phyloP scores from a whole-genome alignment of 2,113 vertebrate genomes.

The Mus pahari region DNA sequence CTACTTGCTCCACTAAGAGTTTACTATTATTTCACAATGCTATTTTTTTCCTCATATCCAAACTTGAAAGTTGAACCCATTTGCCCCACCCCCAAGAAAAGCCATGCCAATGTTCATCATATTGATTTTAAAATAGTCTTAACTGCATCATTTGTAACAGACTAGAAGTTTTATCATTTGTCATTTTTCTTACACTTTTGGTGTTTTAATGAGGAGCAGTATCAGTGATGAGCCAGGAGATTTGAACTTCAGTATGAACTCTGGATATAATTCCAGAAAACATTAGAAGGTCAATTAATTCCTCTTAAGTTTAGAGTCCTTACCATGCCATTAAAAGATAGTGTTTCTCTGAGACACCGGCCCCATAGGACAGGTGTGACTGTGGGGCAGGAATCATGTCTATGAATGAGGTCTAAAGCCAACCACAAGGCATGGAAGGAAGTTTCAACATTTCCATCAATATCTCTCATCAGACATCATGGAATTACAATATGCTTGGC shows the following conservation, averaged over 20 bases:
- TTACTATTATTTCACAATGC: not conserved
- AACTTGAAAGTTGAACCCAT: not conserved
- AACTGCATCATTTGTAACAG: not conserved
- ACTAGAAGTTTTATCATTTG: not conserved
- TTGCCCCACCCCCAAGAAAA: not conserved
- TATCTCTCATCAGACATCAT: not conserved
- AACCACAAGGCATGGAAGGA: not conserved
- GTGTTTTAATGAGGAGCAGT: not conserved
- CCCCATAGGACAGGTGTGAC: not conserved
- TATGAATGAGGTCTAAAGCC: not conserved
- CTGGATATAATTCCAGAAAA: not conserved
- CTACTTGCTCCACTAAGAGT: not conserved
- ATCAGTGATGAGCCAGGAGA: not conserved
- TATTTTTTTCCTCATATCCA: not conserved
- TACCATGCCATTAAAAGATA: not conserved
- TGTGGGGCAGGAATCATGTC: not conserved
- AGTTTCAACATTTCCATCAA: not conserved
- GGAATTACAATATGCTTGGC: not conserved
- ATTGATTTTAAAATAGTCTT: constrained; percentile 16
- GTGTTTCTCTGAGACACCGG: not conserved
- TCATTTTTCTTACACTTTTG: not conserved
- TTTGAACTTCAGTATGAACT: not conserved
- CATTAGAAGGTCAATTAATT: not conserved
- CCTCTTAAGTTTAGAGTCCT: not conserved
- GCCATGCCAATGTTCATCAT: not conserved